These are phyloP conservation scores for Pelecanus crispus DNA, from an alignment of 2,113 vertebrate species.

Conservation along the genomic window DNA sequence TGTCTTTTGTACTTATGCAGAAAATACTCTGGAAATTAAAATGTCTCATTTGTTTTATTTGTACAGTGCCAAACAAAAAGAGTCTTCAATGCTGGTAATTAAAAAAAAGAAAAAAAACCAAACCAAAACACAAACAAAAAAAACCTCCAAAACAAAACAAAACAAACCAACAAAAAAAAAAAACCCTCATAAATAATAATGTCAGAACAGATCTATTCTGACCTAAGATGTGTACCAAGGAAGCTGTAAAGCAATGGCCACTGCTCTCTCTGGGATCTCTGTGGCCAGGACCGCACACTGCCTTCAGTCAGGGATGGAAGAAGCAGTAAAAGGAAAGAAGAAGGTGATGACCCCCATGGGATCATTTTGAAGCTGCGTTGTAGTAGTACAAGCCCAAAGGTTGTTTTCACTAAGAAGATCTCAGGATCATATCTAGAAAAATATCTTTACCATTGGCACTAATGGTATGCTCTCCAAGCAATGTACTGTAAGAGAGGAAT, in stretches of 20 bases:
- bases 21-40: not conserved
- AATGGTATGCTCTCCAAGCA: not conserved
- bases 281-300: not conserved
- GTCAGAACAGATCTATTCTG: not conserved
- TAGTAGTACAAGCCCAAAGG: not conserved
- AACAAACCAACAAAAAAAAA: not conserved
- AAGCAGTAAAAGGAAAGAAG: not conserved
- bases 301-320: not conserved
- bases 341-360: not conserved
- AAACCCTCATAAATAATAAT: not conserved
- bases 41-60: not conserved
- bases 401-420: not conserved
- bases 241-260: not conserved
- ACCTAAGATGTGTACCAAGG: too few relatives aligned
- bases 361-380: not conserved
- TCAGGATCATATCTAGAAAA: not conserved
- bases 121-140: not conserved
- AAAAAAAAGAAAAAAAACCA: not conserved
- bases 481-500: accelerated
- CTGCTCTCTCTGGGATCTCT: not conserved
- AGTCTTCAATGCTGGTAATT: not conserved
- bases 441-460: not conserved
- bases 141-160: accelerated
- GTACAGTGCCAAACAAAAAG: not conserved
- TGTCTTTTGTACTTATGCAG: not conserved